phyloP scores from a whole-genome alignment of 2,113 vertebrate species.

The Rhinoderma darwinii region DNA sequence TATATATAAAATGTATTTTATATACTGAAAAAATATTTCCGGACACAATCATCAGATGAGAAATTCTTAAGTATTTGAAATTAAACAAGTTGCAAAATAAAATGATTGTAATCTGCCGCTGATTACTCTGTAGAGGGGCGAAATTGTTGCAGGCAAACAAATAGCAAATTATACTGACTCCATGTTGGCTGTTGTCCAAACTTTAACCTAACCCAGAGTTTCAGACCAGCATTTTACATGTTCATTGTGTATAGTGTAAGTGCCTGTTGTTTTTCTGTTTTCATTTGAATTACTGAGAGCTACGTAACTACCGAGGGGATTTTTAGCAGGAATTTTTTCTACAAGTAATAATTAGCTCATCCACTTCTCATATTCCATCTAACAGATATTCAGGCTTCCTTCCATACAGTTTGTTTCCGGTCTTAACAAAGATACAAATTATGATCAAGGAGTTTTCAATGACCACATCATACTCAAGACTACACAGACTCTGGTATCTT shows the following conservation, averaged over 20 bases:
- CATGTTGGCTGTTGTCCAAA: not conserved
- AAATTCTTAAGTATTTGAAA: constrained; percentile 9
- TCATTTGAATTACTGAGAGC: not conserved
- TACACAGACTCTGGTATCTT: no score
- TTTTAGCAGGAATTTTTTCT: constrained; percentile 27
- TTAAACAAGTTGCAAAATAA: constrained; percentile 4
- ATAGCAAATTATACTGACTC: not conserved
- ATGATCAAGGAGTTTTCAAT: constrained; percentile 27
- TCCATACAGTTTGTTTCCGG: constrained; percentile 18
- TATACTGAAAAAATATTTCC: not conserved
- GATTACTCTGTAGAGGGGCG: constrained; percentile 13
- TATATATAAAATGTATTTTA: no score
- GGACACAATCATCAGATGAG: constrained; percentile 21
- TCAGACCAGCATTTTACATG: not conserved
- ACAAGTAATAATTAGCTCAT: constrained; percentile 25
- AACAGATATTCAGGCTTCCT: constrained; percentile 39
- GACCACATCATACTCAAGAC: not conserved
- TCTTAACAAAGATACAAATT: constrained; percentile 27
- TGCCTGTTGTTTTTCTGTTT: not conserved
- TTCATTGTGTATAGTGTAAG: not conserved
- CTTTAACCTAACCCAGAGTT: constrained; percentile 7
- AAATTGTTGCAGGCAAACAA: constrained; percentile 5
- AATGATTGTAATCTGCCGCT: constrained; percentile 20
- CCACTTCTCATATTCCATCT: constrained; percentile 41
- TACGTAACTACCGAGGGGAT: not conserved